Conservation (phyloP, 2,113 vertebrate genomes). For the Hassar affinis region DNA sequence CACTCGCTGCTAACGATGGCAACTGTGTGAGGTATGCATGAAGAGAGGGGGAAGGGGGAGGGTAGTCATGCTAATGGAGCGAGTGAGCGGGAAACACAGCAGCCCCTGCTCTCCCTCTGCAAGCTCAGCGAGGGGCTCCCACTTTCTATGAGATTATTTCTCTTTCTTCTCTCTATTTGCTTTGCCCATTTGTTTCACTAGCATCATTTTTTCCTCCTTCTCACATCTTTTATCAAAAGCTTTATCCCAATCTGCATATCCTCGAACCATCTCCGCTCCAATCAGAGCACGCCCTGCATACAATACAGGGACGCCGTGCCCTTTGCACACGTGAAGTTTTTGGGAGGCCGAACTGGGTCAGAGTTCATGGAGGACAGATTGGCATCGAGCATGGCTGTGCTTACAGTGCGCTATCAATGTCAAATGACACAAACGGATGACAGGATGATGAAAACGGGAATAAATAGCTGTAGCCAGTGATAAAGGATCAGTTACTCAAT, state of each 20-base stretch:
- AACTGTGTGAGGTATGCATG: constrained; percentile 78
- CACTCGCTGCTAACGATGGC: constrained; percentile 74
- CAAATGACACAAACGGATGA: constrained; percentile 30
- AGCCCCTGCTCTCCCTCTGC: constrained; percentile 32
- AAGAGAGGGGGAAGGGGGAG: constrained; percentile 6
- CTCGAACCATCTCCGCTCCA: neutral
- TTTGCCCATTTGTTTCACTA: constrained; percentile 53
- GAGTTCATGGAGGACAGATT: constrained; percentile 41
- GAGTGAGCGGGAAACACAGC: constrained; percentile 38
- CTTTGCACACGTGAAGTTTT: constrained; percentile 23
- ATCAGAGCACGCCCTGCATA: neutral
- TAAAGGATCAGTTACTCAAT: constrained; percentile 27
- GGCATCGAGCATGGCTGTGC: constrained; percentile 23
- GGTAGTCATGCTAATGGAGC: constrained; percentile 48
- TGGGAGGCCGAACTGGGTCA: constrained; percentile 43
- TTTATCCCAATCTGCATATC: constrained; percentile 45
- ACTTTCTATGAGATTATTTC: constrained; percentile 50
- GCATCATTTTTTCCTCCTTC: constrained; percentile 43
- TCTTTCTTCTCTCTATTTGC: constrained; percentile 48
- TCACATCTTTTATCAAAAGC: constrained; percentile 40
- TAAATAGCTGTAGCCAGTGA: constrained; percentile 33
- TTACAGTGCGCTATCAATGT: constrained; percentile 35
- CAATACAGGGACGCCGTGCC: constrained; percentile 33
- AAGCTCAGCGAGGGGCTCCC: constrained; percentile 41
- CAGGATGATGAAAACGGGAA: constrained; percentile 45